Percentiles rank a stretch among this genome's conserved stretches.
phyloP scores from a whole-genome alignment of 2,113 vertebrate species.

The Isichthys henryi region DNA sequence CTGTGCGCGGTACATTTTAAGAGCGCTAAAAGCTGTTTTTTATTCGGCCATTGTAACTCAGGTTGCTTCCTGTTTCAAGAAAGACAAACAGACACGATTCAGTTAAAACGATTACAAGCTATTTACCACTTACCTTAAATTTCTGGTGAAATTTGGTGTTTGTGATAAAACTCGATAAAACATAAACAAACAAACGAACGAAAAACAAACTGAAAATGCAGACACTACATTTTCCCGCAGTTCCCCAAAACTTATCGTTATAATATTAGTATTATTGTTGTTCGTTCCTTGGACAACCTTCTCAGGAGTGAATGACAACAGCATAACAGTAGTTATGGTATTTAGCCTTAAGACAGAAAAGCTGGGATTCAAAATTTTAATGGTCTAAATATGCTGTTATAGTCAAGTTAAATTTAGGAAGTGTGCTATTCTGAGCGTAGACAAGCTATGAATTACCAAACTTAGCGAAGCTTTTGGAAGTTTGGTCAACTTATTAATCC shows the following conservation, averaged over 20 bases:
- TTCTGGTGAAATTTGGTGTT: not conserved
- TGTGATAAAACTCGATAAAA: not conserved
- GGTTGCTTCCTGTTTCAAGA: not conserved
- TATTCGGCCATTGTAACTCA: not conserved
- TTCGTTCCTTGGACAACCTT: not conserved
- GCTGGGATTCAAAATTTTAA: not conserved
- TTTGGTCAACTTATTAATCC: not conserved
- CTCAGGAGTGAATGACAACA: not conserved
- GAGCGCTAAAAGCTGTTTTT: not conserved
- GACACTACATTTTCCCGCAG: no score
- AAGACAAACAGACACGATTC: not conserved
- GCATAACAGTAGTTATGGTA: not conserved
- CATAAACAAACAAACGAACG: not conserved
- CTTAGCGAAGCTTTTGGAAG: not conserved
- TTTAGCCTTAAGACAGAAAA: not conserved
- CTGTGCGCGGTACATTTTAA: not conserved
- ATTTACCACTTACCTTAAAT: not conserved
- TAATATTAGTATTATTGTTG: not conserved
- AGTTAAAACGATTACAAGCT: not conserved
- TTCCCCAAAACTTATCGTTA: not conserved
- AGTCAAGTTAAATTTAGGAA: not conserved
- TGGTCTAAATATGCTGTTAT: not conserved
- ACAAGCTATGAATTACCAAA: not conserved
- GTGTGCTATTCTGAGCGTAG: not conserved
- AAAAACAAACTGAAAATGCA: not conserved